Evolutionary conservation across 2,113 vertebrate species (phyloP), one percentile per base, ranked within the genome.

Genomic region (Melospiza georgiana): DNA sequence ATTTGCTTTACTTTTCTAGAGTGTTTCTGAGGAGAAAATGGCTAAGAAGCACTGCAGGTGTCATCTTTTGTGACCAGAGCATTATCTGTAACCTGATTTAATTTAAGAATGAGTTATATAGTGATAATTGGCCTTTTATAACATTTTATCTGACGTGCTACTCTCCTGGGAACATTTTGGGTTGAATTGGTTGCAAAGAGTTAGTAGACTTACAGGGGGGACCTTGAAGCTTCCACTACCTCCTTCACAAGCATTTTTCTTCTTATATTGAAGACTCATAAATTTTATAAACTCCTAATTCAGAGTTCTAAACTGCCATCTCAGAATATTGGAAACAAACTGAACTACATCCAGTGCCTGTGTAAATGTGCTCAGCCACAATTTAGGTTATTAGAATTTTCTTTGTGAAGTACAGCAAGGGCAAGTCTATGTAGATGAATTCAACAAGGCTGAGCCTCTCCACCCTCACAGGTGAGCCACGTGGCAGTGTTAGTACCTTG

Each of bases 231-330:
- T 94, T 91, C 78, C 27, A 7, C 20, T 9, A 3, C 48, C 7
- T 84, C 33, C 39, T 94, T 57, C 66, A 43, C 15, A 72, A 54
- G 13, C 0, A 0, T 65, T 72, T 78, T 82, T 87, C 44, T 33
- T 91, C 15, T 58, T 90, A 16, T 57, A 58, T 15, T 91, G 89
- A 73, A 73, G 41, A 62, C 55, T 79, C 2, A 3, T 49, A 72
- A 55, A 78, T 85, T 87, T 93, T 85, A 58, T 84, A 76, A 76
- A 23, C n/a, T 83, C 28, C 31, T 83, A 73, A 88, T 91, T 91
- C 75, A 68, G 48, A 52, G 21, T 76, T 82, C 78, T 91, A 41
- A 78, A 68, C 61, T 82, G 31, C 31, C 37, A 27, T 52, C 39
- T 91, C 10, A 4, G 84, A 87, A 67, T 74, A 84, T 2, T 79